Conservation (phyloP, 2,113 vertebrate genomes). For the Anoura caudifer region DNA sequence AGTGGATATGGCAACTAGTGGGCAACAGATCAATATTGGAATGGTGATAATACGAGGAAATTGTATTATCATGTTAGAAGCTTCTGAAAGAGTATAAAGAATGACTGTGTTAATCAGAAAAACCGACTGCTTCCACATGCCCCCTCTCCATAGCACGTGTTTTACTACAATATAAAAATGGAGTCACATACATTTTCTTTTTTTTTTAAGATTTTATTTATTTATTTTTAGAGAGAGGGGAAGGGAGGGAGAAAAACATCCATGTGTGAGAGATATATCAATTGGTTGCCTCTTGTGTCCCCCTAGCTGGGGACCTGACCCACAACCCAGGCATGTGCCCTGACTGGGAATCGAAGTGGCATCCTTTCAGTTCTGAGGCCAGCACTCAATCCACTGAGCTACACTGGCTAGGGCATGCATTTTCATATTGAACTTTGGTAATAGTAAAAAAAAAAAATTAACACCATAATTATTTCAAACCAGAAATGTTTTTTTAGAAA, state of each 20-base stretch:
- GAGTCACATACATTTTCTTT: neutral
- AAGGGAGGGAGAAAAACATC: too few species aligned
- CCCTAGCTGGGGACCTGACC: too few species aligned
- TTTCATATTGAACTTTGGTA: neutral
- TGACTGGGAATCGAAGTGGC: too few species aligned
- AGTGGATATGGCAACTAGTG: neutral
- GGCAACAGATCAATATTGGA: neutral
- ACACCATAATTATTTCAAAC: constrained; percentile 21
- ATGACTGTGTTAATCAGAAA: neutral
- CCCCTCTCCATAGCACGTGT: neutral
- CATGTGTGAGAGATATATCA: too few species aligned
- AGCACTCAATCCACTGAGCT: too few species aligned
- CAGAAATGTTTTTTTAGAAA: constrained; percentile 19
- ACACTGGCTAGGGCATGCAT: neutral
- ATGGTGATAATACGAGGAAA: neutral
- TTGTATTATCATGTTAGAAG: neutral
- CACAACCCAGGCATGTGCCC: too few species aligned
- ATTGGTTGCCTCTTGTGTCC: too few species aligned
- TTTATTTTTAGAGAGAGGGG: too few species aligned
- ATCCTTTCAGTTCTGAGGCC: too few species aligned
- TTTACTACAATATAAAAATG: neutral
- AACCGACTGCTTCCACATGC: neutral
- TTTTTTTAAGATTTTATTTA: neutral
- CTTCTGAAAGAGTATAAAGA: neutral
- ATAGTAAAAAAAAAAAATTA: neutral